Evolutionary conservation across 2,797 vertebrate species (phyloP).

Genomic region (Pterois miles): DNA sequence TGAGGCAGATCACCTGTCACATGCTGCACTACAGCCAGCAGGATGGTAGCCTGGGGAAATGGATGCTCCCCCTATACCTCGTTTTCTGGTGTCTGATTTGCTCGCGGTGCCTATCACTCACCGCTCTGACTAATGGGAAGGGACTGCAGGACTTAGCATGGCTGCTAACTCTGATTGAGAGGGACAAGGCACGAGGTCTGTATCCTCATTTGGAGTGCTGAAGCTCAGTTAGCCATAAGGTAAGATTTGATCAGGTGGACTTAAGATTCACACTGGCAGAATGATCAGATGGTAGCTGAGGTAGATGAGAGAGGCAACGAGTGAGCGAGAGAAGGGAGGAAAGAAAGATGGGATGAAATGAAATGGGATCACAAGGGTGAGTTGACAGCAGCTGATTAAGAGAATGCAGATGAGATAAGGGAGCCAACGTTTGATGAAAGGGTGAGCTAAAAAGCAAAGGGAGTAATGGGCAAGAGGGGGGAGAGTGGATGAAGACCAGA

Average conservation of each 20-base stretch:
- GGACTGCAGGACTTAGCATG: slow-evolving; percentile 56
- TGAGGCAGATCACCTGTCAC: slow-evolving; percentile 53
- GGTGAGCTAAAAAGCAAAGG: slow-evolving; percentile 61
- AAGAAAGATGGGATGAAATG: slow-evolving; percentile 59
- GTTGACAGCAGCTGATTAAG: slow-evolving; percentile 78
- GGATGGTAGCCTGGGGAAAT: slow-evolving; percentile 59
- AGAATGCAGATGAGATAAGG: slow-evolving; percentile 77
- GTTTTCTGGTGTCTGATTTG: slow-evolving; percentile 75
- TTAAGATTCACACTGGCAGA: slow-evolving; percentile 60
- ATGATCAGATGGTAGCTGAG: slow-evolving; percentile 63
- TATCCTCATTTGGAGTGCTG: slow-evolving; percentile 54
- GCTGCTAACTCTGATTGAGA: slow-evolving; percentile 69
- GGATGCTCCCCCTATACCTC: slow-evolving; percentile 51
- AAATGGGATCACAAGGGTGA: slow-evolving; percentile 74
- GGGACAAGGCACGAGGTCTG: slow-evolving; percentile 51
- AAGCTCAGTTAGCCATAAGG: slow-evolving; percentile 58
- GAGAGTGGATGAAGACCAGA: slow-evolving; percentile 61
- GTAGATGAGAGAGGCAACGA: slow-evolving; percentile 35
- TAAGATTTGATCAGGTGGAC: slow-evolving; percentile 66
- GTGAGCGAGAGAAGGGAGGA: background rate
- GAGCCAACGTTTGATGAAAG: slow-evolving; percentile 75
- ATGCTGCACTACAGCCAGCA: slow-evolving; percentile 29
- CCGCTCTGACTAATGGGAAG: slow-evolving; percentile 51
- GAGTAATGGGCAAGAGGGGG: slow-evolving; percentile 54
- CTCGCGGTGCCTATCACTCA: slow-evolving; percentile 63